Percentiles rank a stretch among this genome's conserved stretches.
Evolutionary conservation across 2,113 vertebrate genomes (phyloP).

Genomic region (Crotophaga sulcirostris): DNA sequence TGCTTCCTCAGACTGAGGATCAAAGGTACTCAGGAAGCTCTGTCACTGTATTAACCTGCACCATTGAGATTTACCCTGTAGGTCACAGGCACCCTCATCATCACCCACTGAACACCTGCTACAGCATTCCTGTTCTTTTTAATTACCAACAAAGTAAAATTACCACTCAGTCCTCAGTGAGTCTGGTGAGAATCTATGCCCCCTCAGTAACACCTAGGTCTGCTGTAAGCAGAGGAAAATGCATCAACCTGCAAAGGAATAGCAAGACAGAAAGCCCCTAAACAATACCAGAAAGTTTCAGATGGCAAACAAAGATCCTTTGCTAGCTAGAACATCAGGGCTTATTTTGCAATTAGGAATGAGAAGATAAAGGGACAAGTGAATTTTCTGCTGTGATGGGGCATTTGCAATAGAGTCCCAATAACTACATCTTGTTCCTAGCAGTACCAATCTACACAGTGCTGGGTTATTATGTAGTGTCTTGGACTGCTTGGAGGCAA

Average conservation of each 20-base stretch:
- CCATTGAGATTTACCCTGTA: not conserved
- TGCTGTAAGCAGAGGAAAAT: conserved; percentile 12
- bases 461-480: conserved; percentile 54
- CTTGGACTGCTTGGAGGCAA: conserved; percentile 65
- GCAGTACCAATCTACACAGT: conserved; percentile 44
- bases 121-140: not conserved
- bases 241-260: not conserved
- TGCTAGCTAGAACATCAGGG: not conserved
- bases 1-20: not conserved
- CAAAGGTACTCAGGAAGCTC: not conserved
- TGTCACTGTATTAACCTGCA: not conserved
- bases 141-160: conserved; percentile 36
- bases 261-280: not conserved
- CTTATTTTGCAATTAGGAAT: conserved; percentile 42
- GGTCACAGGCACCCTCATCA: not conserved
- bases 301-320: not conserved
- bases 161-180: not conserved
- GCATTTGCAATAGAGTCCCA: not conserved
- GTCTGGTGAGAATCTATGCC: not conserved
- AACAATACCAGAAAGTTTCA: not conserved
- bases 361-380: conserved; percentile 43
- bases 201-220: not conserved
- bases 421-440: conserved; percentile 47
- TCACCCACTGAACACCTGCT: not conserved
- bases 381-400: conserved; percentile 57